Evolutionary conservation across 2,797 vertebrate species (phyloP).

Genomic region (Hypotaenidia philippensis): DNA sequence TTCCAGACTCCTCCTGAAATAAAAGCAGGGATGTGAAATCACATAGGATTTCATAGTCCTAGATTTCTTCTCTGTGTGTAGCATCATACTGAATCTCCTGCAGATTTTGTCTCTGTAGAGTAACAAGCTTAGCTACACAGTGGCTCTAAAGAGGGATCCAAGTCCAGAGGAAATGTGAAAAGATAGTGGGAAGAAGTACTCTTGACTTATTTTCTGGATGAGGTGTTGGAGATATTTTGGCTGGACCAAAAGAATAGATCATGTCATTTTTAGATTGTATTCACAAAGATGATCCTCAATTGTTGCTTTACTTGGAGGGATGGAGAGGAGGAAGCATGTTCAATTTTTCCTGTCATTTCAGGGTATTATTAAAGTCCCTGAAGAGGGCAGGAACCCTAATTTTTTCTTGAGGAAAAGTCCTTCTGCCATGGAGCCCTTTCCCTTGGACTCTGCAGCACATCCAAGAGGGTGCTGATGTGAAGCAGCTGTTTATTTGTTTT

Average conservation of each 20-base stretch:
- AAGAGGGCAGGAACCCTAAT: background rate
- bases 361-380: background rate
- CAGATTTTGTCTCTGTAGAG: background rate
- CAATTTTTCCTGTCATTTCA: background rate
- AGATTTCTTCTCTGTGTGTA: background rate
- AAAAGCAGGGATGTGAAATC: background rate
- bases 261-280: background rate
- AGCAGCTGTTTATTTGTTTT: slow-evolving; percentile 46
- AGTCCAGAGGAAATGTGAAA: background rate
- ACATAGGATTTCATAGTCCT: background rate
- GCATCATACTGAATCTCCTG: background rate
- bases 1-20: background rate
- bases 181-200: background rate
- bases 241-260: background rate
- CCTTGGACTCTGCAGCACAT: background rate
- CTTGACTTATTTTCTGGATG: background rate
- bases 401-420: background rate
- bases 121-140: background rate
- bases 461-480: background rate
- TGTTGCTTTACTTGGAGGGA: background rate
- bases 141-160: background rate
- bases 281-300: background rate
- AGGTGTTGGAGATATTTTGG: background rate
- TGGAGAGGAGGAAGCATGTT: background rate
- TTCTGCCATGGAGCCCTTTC: background rate